Evolutionary conservation across 2,113 vertebrate species (phyloP).

Genomic region (Kobus ellipsiprymnus): DNA sequence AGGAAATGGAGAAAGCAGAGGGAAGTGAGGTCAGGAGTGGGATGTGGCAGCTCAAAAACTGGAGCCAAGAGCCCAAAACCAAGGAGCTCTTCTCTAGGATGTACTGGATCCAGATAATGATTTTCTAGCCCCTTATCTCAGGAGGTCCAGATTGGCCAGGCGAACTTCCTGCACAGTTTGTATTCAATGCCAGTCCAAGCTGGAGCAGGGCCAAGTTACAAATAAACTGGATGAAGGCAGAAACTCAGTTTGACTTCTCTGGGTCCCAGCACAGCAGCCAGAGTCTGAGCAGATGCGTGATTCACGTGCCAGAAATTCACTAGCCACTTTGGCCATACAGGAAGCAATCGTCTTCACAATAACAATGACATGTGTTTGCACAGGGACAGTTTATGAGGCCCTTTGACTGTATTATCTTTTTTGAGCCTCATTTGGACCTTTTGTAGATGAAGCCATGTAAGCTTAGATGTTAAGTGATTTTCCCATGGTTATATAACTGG

Average conservation of each 20-base stretch:
- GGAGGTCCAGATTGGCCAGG: background rate
- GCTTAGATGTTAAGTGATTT: slow-evolving; percentile 39
- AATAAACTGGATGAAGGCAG: slow-evolving; percentile 28
- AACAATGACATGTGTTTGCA: slow-evolving; percentile 46
- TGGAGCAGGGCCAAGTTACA: slow-evolving; percentile 30
- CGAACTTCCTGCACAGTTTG: slow-evolving; percentile 7
- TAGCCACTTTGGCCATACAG: slow-evolving; percentile 51
- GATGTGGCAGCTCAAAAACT: background rate
- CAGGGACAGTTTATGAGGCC: slow-evolving; percentile 3
- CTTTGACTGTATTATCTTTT: background rate
- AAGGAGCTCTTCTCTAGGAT: slow-evolving; percentile 17
- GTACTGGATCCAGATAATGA: slow-evolving; percentile 2
- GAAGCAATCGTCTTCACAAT: slow-evolving; percentile 52
- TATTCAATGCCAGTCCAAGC: background rate
- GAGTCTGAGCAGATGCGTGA: background rate
- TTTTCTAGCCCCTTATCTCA: slow-evolving; percentile 32
- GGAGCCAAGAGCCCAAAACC: background rate
- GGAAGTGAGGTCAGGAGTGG: background rate
- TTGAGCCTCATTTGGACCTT: slow-evolving; percentile 11
- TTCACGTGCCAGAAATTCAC: slow-evolving; percentile 36
- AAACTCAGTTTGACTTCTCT: slow-evolving; percentile 11
- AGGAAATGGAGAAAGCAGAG: slow-evolving; percentile 16
- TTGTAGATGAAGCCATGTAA: slow-evolving; percentile 6
- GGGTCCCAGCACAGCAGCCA: background rate
- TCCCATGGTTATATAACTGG: background rate